Evolutionary conservation across 92 coral and sea anemone species (phyloP), one percentile per base, ranked within the genome.

Genomic region (Micromussa lordhowensis): DNA sequence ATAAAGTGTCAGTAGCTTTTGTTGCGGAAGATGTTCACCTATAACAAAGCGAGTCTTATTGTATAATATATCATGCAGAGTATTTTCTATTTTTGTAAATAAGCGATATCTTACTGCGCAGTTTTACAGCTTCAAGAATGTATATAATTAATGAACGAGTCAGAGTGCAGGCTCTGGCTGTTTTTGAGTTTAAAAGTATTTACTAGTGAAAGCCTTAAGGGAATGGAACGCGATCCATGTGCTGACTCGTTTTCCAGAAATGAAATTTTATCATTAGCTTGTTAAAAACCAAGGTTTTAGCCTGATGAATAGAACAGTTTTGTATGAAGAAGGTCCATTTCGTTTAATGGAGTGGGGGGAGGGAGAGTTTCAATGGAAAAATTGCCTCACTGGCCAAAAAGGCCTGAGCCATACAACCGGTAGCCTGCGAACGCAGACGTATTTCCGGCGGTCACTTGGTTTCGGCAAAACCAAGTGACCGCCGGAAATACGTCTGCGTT

Each of bases 11-110:
- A 19, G 40, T n/a, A 63, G 32, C 5, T 35, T 81, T 72, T 10
- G 17, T 34, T 53, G 34, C 9, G 82, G 63, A 40, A 44, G 21
- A 5, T 26, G 48, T 83, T 48, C 48, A 81, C 74, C 68, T 61
- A 44, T 8, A 21, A 64, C 86, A 69, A 77, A 82, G 63, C 86
- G 53, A 80, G 82, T 91, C 84, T 82, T 86, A 64, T 64, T 87
- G 91, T 91, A 91, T 91, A 82, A 26, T 22, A 44, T 44, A 61
- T 68, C 14, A 78, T 8, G 31, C 82, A 83, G 83, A 82, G 32
- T 31, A 58, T 64, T 91, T 87, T 87, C 85, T 91, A 91, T 91
- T 87, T 87, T 87, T 91, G 91, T 91, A 91, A 59, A 87, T 87
- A 91, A 77, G 88, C 68, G 68, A 82, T 68, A 86, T 64, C 32